Evolutionary conservation across 1,140 invertebrate species (phyloP).

Genomic region (Sarcophaga peregrina): DNA sequence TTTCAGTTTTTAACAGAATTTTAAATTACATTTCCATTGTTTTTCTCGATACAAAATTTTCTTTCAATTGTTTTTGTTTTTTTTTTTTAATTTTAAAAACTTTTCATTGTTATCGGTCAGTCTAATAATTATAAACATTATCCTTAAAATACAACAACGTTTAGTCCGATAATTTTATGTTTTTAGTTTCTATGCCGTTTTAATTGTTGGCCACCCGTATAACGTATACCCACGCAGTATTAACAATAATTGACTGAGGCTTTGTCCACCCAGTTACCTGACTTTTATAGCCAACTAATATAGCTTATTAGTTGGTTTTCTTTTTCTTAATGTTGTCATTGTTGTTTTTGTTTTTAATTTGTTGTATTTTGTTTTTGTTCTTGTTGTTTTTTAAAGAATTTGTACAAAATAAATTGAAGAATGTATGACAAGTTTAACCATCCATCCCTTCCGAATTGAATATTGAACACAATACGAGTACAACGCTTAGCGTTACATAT

Average conservation of each 20-base stretch:
- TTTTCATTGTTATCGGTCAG: too few species aligned
- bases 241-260: slow-evolving; percentile 38
- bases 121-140: too few species aligned
- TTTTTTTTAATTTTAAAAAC: too few species aligned
- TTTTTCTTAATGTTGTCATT: neutral
- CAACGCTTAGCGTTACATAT: neutral
- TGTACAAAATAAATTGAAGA: slow-evolving; percentile 12
- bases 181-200: neutral
- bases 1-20: too few species aligned
- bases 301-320: slow-evolving; percentile 35
- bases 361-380: neutral
- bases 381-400: neutral
- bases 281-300: slow-evolving; percentile 38
- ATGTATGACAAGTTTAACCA: slow-evolving; percentile 24
- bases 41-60: too few species aligned
- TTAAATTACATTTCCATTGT: too few species aligned
- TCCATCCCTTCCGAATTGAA: neutral
- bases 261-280: slow-evolving; percentile 31
- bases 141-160: too few species aligned
- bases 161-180: too few species aligned
- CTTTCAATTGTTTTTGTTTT: too few species aligned
- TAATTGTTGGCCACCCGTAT: neutral
- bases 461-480: neutral
- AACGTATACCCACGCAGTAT: slow-evolving; percentile 30
- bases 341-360: neutral